Evolutionary conservation across 2,888 invertebrate species (phyloP), one percentile per base, ranked within the genome.

Genomic region (Dorcus hopei): DNA sequence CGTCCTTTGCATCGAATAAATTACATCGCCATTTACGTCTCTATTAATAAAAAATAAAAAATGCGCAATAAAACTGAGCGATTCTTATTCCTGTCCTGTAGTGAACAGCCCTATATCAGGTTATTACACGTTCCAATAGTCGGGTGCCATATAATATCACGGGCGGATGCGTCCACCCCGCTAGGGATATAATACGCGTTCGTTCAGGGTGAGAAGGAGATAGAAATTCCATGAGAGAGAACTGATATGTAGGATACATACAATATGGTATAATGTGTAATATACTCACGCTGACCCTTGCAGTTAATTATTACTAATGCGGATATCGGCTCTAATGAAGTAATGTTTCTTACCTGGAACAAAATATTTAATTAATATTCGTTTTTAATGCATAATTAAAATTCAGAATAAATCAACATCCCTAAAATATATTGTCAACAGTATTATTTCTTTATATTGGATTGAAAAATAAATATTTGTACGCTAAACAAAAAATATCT

Each of bases 211-310:
- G 45, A 23, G 53, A 63, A 58, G 61, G 62, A 57, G 56, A 55
- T 49, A 60, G 57, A 50, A 58, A 33, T 33, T 33, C 26, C 49
- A 59, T 49, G 55, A 61, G 60, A 40, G 61, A 63, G 26, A 33
- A 33, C 26, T 54, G 55, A 60, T 9, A 14, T 48, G 48, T 16
- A 38, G 38, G 19, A 11, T 40, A 51, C 40, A 51, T 40, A 51
- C 58, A 58, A 57, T 58, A 53, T 40, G 53, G 53, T 63, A 61
- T 61, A 62, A 56, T 57, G 70, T 72, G 72, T 74, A 74, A 75
- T 74, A 71, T 76, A 77, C 77, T 77, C 77, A 76, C 77, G 68
- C 70, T 69, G 70, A 69, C 72, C 69, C 73, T 74, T 73, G 73
- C 61, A 61, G 63, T 41, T 72, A 72, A 71, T 67, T 70, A 74